Evolutionary conservation across 2,113 vertebrate genomes (phyloP), one percentile per base, ranked within the genome.

Genomic region (Callospermophilus lateralis): DNA sequence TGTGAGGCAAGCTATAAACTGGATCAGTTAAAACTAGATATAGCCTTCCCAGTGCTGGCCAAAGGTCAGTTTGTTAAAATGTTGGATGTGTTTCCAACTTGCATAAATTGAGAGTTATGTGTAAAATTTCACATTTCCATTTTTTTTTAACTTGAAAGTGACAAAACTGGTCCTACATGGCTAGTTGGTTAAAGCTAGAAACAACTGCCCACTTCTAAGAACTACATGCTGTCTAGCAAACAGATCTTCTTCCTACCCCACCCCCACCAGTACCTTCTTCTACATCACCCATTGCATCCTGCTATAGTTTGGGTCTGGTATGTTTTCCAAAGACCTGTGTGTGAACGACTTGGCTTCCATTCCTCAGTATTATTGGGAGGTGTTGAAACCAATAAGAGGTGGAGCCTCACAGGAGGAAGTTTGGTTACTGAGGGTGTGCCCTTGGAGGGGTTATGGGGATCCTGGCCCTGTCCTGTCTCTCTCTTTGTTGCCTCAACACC

Each of bases 361-460:
- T 10, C 8, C 6, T 0, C 22, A 10, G 0, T 17, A 76, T 26
- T 6, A 65, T 1, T 15, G 6, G 19, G 7, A 37, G 16, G 6
- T 10, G 24, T 51, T 32, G 4, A 4, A 42, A 32, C 26, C n/a
- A 83, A 45, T 65, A 26, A 39, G 19, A 89, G 37, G 19, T 58
- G 19, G 5, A 63, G 2, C 16, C 42, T 87, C 37, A 5, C 48
- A 2, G 6, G 34, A 73, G 4, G 30, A 81, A 39, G 30, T 51
- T 26, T 19, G 58, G 32, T 76, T 28, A 73, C 32, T 73, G 37
- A n/a, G 26, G 4, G 34, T 17, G 26, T 34, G n/a, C 39, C 37
- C 61, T 65, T 34, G 19, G 6, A 48, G 20, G n/a, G 13, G n/a
- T n/a, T 30, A n/a, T 34, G 55, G 28, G 34, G 30, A 84, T 9